Base-by-base conservation (phyloP, 1,140 invertebrate species). In the Lutraria rhynchaena region DNA sequence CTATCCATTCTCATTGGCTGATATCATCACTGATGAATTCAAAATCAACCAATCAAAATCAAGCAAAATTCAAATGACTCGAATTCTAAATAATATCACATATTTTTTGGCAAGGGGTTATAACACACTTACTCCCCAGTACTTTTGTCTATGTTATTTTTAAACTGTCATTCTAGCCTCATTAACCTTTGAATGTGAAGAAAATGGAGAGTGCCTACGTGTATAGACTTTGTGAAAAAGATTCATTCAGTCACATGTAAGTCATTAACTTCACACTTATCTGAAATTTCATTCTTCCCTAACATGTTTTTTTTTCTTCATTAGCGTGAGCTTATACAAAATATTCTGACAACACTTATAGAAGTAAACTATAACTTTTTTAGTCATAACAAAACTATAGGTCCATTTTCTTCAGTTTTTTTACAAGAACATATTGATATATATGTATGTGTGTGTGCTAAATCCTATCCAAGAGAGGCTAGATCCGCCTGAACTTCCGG, bases 401-500 rank as follows among this genome's bases (percentile, higher is more conserved):
- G 51, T 41, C 5, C 37, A 15, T 41, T 41, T n/a, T 41, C 37
- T 15, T 41, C 37, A 41, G 37, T 41, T 7, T 41, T 41, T 41
- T 5, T 41, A 41, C n/a, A n/a, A n/a, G n/a, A n/a, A n/a, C n/a
- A n/a, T n/a, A n/a, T n/a, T n/a, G n/a, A n/a, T n/a, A n/a, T 15
- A 41, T 5, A 41, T 41, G 37, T 15, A 41, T 15, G 15, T 15
- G 15, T 41, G 5, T 41, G 37, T 41, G 5, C 15, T 41, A 5
- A 41, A n/a, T n/a, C n/a, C 44, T 67, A 67, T 15, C 88, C 86
- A 37, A 91, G 67, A 13, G 90, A 91, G n/a, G 86, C 87, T 37
- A 92, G 81, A 61, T 92, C 92, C 29, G 91, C 91, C 82, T 90
- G 88, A 11, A 92, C 86, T 65, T 92, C 92, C 29, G 91, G 92